Evolutionary conservation across 2,797 vertebrate genomes (phyloP), one percentile per base, ranked within the genome.

Genomic region (Crax fasciolata): DNA sequence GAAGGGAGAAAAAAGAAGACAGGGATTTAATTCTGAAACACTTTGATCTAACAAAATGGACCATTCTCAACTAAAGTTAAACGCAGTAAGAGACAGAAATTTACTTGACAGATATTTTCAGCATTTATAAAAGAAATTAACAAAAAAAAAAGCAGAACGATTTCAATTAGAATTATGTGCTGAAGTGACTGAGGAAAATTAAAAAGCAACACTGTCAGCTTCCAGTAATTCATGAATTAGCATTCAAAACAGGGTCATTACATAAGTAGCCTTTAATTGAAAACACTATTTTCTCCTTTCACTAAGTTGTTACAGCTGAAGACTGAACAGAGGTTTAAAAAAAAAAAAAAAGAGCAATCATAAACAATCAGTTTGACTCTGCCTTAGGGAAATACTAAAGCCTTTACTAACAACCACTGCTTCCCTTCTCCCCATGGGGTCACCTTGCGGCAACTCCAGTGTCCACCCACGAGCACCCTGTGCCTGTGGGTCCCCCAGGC

Each of bases 181-280:
- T 84, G 68, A 91, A 96, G 61, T 91, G 91, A 94, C 87, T 1
- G 0, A 82, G 59, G 52, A 89, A 94, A 94, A 95, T 93, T 48
- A 80, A 82, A 94, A 95, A 84, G 72, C 3, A 1, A 71, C 83
- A 74, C 65, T 89, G 84, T 74, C 89, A 80, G 84, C 81, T 95
- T 83, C 84, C 74, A 89, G 57, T 87, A 89, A 94, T 77, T 94
- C 11, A 51, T 19, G 71, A 93, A 96, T 96, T 94, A 95, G 90
- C 90, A 94, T 95, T 96, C 93, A 91, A 94, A 96, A 92, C 65
- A 87, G 77, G 65, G 65, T 14, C 48, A 54, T 94, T 96, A 94
- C 65, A 68, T 94, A 97, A 96, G 87, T 11, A 87, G 62, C 44
- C 74, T 86, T 93, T 94, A 96, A 96, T 61, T 96, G 95, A 92